Percentiles rank a stretch among this genome's conserved stretches.
phyloP scores from a whole-genome alignment of 2,113 vertebrate species.

The Dipodomys spectabilis region DNA sequence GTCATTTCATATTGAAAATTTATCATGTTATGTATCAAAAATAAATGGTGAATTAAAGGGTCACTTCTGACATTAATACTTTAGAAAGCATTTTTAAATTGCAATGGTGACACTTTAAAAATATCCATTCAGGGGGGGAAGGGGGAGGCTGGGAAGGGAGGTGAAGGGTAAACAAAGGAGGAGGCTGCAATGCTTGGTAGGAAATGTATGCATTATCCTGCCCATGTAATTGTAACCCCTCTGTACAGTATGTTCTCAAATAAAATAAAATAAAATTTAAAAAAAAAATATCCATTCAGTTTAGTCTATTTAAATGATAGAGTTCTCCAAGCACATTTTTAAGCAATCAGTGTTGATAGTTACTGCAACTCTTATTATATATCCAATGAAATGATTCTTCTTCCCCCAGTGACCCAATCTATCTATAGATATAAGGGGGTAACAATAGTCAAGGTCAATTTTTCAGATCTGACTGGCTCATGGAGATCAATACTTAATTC shows the following conservation, averaged over 20 bases:
- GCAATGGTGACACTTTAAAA: slow-evolving; percentile 53
- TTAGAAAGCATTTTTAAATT: slow-evolving; percentile 51
- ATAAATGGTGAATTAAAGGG: slow-evolving; percentile 71
- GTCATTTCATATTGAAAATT: slow-evolving; percentile 38
- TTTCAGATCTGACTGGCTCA: background rate
- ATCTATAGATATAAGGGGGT: background rate
- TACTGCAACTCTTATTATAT: slow-evolving; percentile 66
- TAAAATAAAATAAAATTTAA: no score
- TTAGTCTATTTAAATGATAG: slow-evolving; percentile 64
- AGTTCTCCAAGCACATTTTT: slow-evolving; percentile 55
- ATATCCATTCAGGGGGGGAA: slow-evolving; percentile 49
- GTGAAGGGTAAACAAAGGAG: no score
- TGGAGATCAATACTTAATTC: background rate
- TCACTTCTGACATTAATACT: slow-evolving; percentile 42
- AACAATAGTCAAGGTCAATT: background rate
- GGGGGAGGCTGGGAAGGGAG: no score
- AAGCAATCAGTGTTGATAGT: slow-evolving; percentile 41
- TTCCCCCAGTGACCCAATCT: background rate
- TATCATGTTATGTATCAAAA: slow-evolving; percentile 41
- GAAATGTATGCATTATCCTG: no score
- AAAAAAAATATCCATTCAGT: slow-evolving; percentile 51
- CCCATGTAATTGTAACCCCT: no score
- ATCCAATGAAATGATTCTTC: slow-evolving; percentile 61
- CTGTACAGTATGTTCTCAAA: no score
- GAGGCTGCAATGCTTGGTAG: no score